These are phyloP conservation scores for Drosophila silvestris DNA, from an alignment of 2,888 invertebrate species.

Conservation along the genomic window DNA sequence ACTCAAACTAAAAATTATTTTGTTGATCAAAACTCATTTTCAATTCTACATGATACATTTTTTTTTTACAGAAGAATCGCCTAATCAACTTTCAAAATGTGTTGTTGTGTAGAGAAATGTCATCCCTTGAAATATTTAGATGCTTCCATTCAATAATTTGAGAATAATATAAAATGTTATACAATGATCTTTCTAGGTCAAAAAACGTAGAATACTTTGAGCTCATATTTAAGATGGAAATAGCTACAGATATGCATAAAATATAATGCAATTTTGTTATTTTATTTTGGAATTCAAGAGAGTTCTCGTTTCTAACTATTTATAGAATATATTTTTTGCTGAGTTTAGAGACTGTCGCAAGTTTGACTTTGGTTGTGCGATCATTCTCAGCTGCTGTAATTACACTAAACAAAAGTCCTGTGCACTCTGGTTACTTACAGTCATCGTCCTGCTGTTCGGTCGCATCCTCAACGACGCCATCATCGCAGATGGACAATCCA, in stretches of 20 bases:
- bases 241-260: background rate
- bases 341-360: slow-evolving; percentile 2
- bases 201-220: too few relatives aligned
- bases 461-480: slow-evolving; percentile 23
- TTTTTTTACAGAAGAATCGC: background rate
- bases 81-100: background rate
- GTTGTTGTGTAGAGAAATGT: background rate
- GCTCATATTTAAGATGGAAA: background rate
- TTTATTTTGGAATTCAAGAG: background rate
- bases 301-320: background rate
- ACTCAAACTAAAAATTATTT: background rate
- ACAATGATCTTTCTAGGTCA: too few relatives aligned
- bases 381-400: background rate
- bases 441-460: slow-evolving; percentile 33
- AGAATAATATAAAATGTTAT: too few relatives aligned
- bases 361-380: background rate
- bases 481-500: slow-evolving; percentile 32
- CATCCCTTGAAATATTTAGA: background rate
- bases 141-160: background rate
- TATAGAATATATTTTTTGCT: background rate
- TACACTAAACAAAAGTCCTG: slow-evolving; percentile 2
- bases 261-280: background rate
- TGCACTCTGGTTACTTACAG: slow-evolving; percentile 42
- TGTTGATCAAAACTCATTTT: background rate
- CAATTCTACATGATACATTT: background rate